Evolutionary conservation across 1,140 invertebrate genomes (phyloP).

Genomic region (Vanessa atalanta): DNA sequence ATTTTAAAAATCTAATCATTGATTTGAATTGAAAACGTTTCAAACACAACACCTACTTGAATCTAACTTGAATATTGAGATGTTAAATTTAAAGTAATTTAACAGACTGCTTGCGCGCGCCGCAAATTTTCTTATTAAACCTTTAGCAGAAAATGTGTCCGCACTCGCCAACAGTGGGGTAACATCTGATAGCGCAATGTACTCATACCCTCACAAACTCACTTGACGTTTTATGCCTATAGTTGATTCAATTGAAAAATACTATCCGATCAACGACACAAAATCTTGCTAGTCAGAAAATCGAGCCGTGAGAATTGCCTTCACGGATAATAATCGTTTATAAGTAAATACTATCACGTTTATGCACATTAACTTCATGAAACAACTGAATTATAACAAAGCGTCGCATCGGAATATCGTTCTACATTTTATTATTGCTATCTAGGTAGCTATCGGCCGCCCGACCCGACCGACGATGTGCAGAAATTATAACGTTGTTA

Average conservation of each 20-base stretch:
- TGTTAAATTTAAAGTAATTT: slow-evolving; percentile 9
- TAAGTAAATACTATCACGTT: slow-evolving; percentile 12
- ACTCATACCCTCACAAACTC: slow-evolving; percentile 5
- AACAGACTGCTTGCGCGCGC: slow-evolving; percentile 1
- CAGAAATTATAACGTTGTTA: slow-evolving; percentile 66
- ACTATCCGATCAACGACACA: slow-evolving; percentile 18
- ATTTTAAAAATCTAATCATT: neutral
- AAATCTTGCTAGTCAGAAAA: slow-evolving; percentile 25
- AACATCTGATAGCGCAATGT: neutral
- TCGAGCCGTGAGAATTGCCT: slow-evolving; percentile 29
- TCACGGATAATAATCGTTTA: slow-evolving; percentile 9
- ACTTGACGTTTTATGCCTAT: slow-evolving; percentile 4
- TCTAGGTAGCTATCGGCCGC: slow-evolving; percentile 67
- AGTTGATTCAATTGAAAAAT: slow-evolving; percentile 16
- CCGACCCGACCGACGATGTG: slow-evolving; percentile 60
- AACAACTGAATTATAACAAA: slow-evolving; percentile 47
- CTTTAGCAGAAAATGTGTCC: neutral
- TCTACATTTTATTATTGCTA: slow-evolving; percentile 73
- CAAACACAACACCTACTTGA: neutral
- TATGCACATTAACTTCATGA: slow-evolving; percentile 16
- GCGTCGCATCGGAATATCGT: slow-evolving; percentile 51
- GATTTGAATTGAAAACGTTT: neutral
- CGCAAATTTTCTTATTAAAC: slow-evolving; percentile 1
- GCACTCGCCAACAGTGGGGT: slow-evolving; percentile 6
- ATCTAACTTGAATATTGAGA: neutral